Base-by-base conservation (phyloP, 2,797 vertebrate species). In the Sebastiscus albofasciatus region DNA sequence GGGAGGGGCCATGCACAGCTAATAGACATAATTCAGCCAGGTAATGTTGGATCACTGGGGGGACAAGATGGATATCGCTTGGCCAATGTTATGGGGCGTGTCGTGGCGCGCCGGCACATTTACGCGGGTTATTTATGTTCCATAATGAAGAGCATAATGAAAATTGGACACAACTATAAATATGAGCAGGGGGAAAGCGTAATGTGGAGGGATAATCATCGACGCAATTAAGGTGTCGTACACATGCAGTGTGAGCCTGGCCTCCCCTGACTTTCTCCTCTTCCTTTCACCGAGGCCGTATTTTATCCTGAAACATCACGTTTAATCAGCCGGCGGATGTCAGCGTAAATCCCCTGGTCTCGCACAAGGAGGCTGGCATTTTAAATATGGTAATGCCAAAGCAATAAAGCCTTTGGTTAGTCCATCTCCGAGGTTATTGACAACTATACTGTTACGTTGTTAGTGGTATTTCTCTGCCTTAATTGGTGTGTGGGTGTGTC, bases 81-180 rank as follows among this genome's bases (percentile, higher is more conserved):
- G 95, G 93, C 95, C 95, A 91, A 91, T 89, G 91, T 95, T 96
- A 93, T 83, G 87, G 90, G 93, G 90, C 85, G 90, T 93, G 93
- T 92, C 80, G 78, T 83, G 83, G 87, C 29, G 80, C 69, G 84
- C 73, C 56, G 92, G 92, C 95, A 96, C 95, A 93, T 96, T 96
- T 95, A 96, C 80, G 87, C 82, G 54, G 87, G 93, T 96, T 96
- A 96, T 96, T 96, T 96, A 96, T 96, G 90, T 85, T 76, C 87
- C 20, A 85, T 95, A 96, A 96, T 96, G 95, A 96, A 96, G 93
- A 95, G 83, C 92, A 94, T 96, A 95, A 96, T 96, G 95, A 96
- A 96, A 96, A 96, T 96, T 96, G 94, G 95, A 96, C 94, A 94
- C 92, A 93, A 92, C 95, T 92, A 96, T 96, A 96, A 96, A 96